These are phyloP conservation scores for Sycophila sp. DNA, from an alignment of 1,140 invertebrate species.

Conservation along the genomic window DNA sequence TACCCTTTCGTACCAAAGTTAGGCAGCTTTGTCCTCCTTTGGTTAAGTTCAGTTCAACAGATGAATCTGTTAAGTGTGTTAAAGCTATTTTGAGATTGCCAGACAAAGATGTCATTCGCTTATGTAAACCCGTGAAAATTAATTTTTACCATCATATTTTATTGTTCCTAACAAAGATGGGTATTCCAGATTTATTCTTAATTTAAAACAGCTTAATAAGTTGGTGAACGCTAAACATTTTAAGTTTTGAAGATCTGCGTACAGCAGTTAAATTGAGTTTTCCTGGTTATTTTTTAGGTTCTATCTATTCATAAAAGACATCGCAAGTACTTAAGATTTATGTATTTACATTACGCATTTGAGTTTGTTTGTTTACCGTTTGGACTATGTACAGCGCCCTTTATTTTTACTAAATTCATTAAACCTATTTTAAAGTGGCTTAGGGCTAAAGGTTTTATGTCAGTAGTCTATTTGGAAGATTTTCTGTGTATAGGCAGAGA, in stretches of 20 bases:
- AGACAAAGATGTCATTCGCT: constrained; percentile 27
- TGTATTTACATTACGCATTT: constrained; percentile 21
- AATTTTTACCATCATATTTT: constrained; percentile 38
- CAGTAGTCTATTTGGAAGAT: constrained; percentile 34
- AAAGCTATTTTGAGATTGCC: constrained; percentile 1
- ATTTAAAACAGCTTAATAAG: constrained; percentile 27
- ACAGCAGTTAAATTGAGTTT: constrained; percentile 29
- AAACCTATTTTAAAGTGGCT: constrained; percentile 26
- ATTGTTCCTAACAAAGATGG: constrained; percentile 20
- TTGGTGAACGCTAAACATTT: constrained; percentile 36
- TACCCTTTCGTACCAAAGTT: constrained; percentile 25
- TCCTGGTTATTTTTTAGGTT: constrained; percentile 14
- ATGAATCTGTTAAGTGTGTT: neutral
- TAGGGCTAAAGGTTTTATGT: neutral
- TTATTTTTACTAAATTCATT: constrained; percentile 36
- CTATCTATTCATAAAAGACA: neutral
- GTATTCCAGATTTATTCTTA: constrained; percentile 25
- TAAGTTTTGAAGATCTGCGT: constrained; percentile 36
- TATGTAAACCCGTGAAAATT: constrained; percentile 5
- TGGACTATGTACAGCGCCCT: constrained; percentile 15
- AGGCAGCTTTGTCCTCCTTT: neutral
- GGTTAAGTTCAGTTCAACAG: neutral
- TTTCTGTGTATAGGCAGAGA: constrained; percentile 7
- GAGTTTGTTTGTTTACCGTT: constrained; percentile 33
- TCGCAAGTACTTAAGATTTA: constrained; percentile 32